Base-by-base conservation (phyloP, 1,140 invertebrate species). In the Trachymyrmex septentrionalis region DNA sequence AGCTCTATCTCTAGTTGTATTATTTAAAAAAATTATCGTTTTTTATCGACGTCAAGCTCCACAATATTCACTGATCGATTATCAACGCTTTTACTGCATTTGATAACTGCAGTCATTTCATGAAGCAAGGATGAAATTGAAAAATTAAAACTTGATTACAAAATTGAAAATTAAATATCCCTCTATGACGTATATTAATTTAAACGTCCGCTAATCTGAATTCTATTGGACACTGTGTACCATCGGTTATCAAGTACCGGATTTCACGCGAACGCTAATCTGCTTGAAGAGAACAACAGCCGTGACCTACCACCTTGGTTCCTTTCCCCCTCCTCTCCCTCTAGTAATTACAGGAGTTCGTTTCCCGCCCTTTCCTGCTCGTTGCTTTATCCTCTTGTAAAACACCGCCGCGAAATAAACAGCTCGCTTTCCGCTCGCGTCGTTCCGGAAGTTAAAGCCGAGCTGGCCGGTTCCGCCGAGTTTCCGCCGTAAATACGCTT, bases 301-400 rank as follows among this genome's bases (percentile, higher is more conserved):
- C 55, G 9, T 14, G 24, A 72, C 38, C 38, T 72, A 21, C 24
- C 34, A 57, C 72, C 61, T 12, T 81, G 34, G 0, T 50, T 81
- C 48, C n/a, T 44, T 50, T 14, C 44, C 48, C 14, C 48, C 14
- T 16, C 66, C 84, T n/a, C 30, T 86, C 16, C 38, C 72, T 27
- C 16, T 34, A 34, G 72, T 86, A 90, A 85, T 89, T 76, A 71
- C 82, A 55, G 64, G 44, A 69, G 57, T 78, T 63, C 38, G 61
- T 38, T 38, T 19, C 48, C 72, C 24, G 19, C 19, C n/a, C 9
- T 84, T 84, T 84, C 44, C 55, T 61, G 4, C 53, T 84, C 69
- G 80, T 48, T 73, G 55, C 80, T 84, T 84, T 84, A 84, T 84
- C 80, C 69, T 50, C 69, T 84, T 84, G 80, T 73, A 84, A 84